Percentiles rank a stretch among this genome's conserved stretches.
phyloP scores from a whole-genome alignment of 2,797 vertebrate species.

The Acanthurus leucopareius region DNA sequence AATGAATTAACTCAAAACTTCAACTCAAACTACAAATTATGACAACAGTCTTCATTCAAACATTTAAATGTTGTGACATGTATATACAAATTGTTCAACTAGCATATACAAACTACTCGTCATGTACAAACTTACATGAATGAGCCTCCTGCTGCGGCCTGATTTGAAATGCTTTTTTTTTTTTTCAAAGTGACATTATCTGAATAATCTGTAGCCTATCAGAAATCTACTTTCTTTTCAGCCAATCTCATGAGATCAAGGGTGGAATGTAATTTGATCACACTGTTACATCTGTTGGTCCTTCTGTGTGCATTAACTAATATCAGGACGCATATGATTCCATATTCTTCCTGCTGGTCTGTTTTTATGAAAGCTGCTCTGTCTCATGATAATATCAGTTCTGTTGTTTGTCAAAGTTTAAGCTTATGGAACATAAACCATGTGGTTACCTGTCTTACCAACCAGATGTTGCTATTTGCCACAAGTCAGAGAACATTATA shows the following conservation, averaged over 20 bases:
- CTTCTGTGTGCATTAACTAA: not conserved
- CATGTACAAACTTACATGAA: no score
- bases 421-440: not conserved
- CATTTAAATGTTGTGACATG: no score
- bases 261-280: not conserved
- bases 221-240: not conserved
- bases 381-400: no score
- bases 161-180: no score
- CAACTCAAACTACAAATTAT: no score
- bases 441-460: not conserved
- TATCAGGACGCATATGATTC: not conserved
- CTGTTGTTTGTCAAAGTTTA: constrained; percentile 2
- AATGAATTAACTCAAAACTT: no score
- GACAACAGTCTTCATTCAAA: no score
- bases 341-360: not conserved
- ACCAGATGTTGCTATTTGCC: not conserved
- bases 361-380: not conserved
- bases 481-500: not conserved
- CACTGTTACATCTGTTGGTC: not conserved
- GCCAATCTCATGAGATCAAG: not conserved
- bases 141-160: no score
- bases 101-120: no score
- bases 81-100: no score
- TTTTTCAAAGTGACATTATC: not conserved
- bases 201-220: not conserved